Conservation (phyloP, 1,140 invertebrate genomes). For the Amyelois transitella region DNA sequence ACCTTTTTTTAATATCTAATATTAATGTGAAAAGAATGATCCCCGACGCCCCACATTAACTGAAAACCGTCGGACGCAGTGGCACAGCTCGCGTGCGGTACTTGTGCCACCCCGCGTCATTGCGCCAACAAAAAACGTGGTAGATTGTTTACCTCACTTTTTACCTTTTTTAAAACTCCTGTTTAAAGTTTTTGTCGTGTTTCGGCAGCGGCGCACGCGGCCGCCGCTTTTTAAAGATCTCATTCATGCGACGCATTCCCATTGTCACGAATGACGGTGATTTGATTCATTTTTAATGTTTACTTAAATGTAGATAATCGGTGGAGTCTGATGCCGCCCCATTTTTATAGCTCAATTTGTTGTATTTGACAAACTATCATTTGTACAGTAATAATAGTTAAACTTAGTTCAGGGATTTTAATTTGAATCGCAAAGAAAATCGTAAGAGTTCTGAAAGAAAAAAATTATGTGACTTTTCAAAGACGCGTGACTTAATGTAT, state of each 20-base stretch:
- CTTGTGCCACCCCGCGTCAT: conserved; percentile 54
- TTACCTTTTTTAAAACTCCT: conserved; percentile 67
- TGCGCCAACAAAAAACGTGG: conserved; percentile 50
- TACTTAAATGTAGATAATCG: conserved; percentile 58
- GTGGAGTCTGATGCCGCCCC: conserved; percentile 24
- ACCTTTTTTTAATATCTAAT: too few relatives aligned
- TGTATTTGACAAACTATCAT: background rate
- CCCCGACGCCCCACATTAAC: too few relatives aligned
- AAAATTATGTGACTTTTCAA: too few relatives aligned
- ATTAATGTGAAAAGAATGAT: too few relatives aligned
- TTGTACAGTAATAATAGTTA: background rate
- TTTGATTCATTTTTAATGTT: conserved; percentile 62
- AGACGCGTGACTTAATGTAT: too few relatives aligned
- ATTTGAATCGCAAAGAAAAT: too few relatives aligned
- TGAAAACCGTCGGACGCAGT: conserved; percentile 28
- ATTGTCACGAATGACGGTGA: conserved; percentile 34
- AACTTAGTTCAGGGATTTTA: too few relatives aligned
- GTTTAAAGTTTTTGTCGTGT: conserved; percentile 58
- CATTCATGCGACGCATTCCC: conserved; percentile 42
- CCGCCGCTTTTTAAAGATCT: conserved; percentile 40
- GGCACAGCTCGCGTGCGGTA: conserved; percentile 44
- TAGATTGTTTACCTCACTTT: conserved; percentile 71
- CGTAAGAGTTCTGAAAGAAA: too few relatives aligned
- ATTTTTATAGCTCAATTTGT: conserved; percentile 28
- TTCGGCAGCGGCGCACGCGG: conserved; percentile 59